A percentile compares a stretch with the other conserved stretches of the same genome.
Evolutionary conservation across 2,888 invertebrate genomes (phyloP).

Genomic region (Ophion obscuratus): DNA sequence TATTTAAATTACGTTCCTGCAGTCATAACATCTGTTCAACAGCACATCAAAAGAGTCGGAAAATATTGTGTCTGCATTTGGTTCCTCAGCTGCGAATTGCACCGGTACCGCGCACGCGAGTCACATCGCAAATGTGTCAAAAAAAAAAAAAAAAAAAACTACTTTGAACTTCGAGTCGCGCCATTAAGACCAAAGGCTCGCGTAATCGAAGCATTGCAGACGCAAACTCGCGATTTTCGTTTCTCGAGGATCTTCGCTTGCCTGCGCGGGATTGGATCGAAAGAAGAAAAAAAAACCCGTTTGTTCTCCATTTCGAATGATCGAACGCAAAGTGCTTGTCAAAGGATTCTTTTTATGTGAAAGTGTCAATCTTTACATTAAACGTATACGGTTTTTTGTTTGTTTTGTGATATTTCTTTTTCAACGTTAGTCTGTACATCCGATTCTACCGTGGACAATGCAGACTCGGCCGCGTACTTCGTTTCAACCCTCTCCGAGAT

Average conservation of each 20-base stretch:
- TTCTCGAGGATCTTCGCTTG: background rate
- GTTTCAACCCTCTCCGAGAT: conserved; percentile 51
- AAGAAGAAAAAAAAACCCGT: background rate
- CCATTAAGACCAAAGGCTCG: background rate
- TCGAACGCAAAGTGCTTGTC: conserved; percentile 40
- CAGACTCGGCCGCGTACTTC: conserved; percentile 47
- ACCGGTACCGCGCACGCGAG: conserved; percentile 46
- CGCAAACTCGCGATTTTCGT: background rate
- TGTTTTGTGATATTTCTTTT: conserved; percentile 32
- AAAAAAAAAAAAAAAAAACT: conserved; percentile 39
- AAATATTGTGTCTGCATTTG: conserved; percentile 65
- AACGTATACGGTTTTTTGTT: conserved; percentile 61
- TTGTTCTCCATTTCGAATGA: conserved; percentile 16
- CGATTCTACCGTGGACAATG: conserved; percentile 36
- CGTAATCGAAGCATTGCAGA: background rate
- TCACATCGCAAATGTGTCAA: conserved; percentile 11
- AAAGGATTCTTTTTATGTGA: conserved; percentile 61
- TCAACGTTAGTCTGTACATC: conserved; percentile 55
- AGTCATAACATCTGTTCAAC: conserved; percentile 63
- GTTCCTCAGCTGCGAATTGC: conserved; percentile 68
- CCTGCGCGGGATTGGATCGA: background rate
- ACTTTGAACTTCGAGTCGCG: conserved; percentile 25
- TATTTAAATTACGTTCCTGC: conserved; percentile 63
- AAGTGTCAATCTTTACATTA: conserved; percentile 59
- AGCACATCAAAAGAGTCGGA: conserved; percentile 64